These are phyloP conservation scores for Oreocharis arfaki DNA, from an alignment of 2,113 vertebrate genomes.

Conservation along the genomic window DNA sequence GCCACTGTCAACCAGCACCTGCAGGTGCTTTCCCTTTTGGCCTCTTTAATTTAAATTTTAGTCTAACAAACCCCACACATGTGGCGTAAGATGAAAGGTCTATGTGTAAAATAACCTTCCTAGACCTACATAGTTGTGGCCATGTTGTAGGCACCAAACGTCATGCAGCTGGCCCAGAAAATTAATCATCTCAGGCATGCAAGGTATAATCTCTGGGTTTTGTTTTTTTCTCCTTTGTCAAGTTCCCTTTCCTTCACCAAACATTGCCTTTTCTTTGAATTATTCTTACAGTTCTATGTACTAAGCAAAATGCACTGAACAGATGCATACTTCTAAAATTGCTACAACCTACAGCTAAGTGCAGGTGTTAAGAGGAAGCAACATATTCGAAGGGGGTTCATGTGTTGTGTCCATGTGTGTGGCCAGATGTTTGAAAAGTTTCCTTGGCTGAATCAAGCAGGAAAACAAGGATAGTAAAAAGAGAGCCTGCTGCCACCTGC, in stretches of 20 bases:
- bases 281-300: not conserved
- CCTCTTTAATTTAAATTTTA: not conserved
- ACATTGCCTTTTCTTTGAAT: not conserved
- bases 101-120: not conserved
- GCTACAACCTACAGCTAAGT: not conserved
- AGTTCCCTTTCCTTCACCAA: not conserved
- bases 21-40: not conserved
- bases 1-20: not conserved
- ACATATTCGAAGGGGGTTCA: not conserved
- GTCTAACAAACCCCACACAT: not conserved
- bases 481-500: slow-evolving; percentile 52
- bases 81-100: not conserved
- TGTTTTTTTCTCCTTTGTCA: not conserved
- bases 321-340: not conserved
- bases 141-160: not conserved
- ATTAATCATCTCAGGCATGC: not conserved
- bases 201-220: not conserved
- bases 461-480: not conserved
- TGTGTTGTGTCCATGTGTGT: not conserved
- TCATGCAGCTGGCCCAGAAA: not conserved
- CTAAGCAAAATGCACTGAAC: not conserved
- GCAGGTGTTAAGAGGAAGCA: not conserved
- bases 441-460: not conserved
- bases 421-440: not conserved
- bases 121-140: not conserved